These are phyloP conservation scores for Drosophila equinoxialis DNA, from an alignment of 1,140 invertebrate genomes.

Conservation along the genomic window DNA sequence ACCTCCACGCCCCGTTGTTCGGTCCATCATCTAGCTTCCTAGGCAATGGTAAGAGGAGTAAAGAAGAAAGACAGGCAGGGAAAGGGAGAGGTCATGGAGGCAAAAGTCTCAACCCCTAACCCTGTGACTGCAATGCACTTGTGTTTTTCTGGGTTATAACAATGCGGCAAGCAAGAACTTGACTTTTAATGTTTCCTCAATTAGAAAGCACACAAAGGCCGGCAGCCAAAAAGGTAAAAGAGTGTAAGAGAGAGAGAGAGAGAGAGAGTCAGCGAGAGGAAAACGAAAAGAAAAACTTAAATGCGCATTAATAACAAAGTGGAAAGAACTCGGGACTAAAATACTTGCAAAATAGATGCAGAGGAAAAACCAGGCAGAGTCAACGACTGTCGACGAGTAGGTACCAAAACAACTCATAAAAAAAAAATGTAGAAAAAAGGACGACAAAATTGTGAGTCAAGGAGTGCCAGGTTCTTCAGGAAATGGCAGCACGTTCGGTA, in stretches of 20 bases:
- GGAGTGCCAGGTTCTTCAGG: constrained; percentile 42
- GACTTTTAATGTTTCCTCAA: constrained; percentile 81
- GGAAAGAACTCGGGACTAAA: constrained; percentile 54
- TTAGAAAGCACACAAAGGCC: constrained; percentile 73
- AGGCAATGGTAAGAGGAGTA: not conserved
- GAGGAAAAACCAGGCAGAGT: constrained; percentile 38
- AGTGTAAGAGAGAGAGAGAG: constrained; percentile 29
- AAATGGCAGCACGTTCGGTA: constrained; percentile 74
- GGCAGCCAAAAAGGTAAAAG: constrained; percentile 72
- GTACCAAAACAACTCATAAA: constrained; percentile 34
- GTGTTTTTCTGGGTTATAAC: constrained; percentile 81
- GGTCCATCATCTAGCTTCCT: no score
- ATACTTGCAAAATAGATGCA: constrained; percentile 64
- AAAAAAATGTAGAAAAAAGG: not conserved
- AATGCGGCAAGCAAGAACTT: constrained; percentile 78
- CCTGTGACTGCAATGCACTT: constrained; percentile 70
- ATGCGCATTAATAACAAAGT: constrained; percentile 81
- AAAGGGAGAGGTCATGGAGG: constrained; percentile 23
- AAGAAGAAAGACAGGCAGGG: not conserved
- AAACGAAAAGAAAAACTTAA: constrained; percentile 67
- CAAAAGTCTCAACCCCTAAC: not conserved
- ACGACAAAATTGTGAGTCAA: constrained; percentile 63
- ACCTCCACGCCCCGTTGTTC: constrained; percentile 6
- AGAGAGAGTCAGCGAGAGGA: constrained; percentile 3
- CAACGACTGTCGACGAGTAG: constrained; percentile 60